Evolutionary conservation across 2,797 vertebrate genomes (phyloP).

Genomic region (Sebastes jordani): DNA sequence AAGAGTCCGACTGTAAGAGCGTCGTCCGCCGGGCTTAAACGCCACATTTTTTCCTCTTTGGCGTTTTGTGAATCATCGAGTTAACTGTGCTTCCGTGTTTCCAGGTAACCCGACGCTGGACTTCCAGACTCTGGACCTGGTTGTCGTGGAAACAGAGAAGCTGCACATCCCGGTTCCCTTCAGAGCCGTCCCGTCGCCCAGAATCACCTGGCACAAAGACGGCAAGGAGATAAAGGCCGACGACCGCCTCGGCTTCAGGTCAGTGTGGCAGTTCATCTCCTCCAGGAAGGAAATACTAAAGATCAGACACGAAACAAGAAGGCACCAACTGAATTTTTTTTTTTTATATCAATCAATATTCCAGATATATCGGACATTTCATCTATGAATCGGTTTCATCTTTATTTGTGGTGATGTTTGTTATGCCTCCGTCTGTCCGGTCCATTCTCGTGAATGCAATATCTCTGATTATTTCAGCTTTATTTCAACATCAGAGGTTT

Average conservation of each 20-base stretch:
- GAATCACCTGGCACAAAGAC: conserved; percentile 95
- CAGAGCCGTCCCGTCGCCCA: conserved; percentile 91
- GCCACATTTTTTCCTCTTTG: neutral
- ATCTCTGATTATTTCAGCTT: neutral
- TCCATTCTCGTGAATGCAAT: too few relatives aligned
- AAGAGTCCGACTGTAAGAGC: conserved; percentile 93
- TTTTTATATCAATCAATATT: too few relatives aligned
- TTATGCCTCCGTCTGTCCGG: neutral
- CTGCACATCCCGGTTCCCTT: conserved; percentile 92
- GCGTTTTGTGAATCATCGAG: too few relatives aligned
- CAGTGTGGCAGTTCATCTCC: neutral
- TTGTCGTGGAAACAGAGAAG: conserved; percentile 95
- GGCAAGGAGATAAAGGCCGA: conserved; percentile 93
- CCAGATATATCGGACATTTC: neutral
- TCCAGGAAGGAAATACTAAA: too few relatives aligned
- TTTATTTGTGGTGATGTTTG: neutral
- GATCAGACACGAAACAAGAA: too few relatives aligned
- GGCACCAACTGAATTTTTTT: too few relatives aligned
- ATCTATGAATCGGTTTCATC: neutral
- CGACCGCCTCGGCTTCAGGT: conserved; percentile 89
- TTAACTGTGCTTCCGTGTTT: neutral
- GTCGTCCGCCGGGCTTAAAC: fast-evolving
- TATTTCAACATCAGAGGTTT: neutral
- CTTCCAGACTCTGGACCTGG: conserved; percentile 90
- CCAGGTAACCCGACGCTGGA: conserved; percentile 93